Conservation (phyloP, 2,113 vertebrate genomes). For the Leucopsar rothschildi region DNA sequence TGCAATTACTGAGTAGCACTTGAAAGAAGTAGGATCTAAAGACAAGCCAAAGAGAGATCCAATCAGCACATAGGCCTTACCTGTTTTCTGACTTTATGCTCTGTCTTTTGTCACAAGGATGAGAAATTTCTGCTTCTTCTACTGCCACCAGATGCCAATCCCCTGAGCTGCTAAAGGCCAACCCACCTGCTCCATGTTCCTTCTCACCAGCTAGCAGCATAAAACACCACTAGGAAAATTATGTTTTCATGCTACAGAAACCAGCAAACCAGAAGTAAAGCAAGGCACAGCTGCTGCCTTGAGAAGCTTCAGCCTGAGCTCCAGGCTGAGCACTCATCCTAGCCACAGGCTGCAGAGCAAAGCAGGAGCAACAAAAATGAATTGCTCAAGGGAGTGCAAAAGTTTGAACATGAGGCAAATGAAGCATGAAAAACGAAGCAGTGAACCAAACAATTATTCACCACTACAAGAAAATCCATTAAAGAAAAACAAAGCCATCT, state of each 20-base stretch:
- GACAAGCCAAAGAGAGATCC: background rate
- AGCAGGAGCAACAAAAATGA: conserved; percentile 47
- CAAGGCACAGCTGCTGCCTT: conserved; percentile 43
- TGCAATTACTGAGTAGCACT: background rate
- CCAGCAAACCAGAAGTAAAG: conserved; percentile 48
- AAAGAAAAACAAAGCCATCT: conserved; percentile 60
- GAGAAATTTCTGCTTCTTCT: background rate
- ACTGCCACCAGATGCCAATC: background rate
- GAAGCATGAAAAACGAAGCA: conserved; percentile 57
- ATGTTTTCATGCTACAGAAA: conserved; percentile 12
- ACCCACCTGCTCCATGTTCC: background rate
- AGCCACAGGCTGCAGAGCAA: conserved; percentile 47
- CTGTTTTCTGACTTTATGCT: background rate
- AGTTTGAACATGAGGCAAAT: conserved; percentile 62
- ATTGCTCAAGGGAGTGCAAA: conserved; percentile 61
- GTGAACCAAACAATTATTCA: conserved; percentile 68
- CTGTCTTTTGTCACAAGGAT: background rate
- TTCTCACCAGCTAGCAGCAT: background rate
- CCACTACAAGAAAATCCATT: conserved; percentile 65
- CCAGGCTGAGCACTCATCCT: background rate
- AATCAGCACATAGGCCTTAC: background rate
- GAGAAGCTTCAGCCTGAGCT: conserved; percentile 28
- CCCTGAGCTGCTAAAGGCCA: background rate
- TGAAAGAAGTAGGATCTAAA: background rate
- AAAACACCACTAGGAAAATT: conserved; percentile 8